Conservation (phyloP, 2,888 invertebrate genomes). For the Cosmia trapezina region DNA sequence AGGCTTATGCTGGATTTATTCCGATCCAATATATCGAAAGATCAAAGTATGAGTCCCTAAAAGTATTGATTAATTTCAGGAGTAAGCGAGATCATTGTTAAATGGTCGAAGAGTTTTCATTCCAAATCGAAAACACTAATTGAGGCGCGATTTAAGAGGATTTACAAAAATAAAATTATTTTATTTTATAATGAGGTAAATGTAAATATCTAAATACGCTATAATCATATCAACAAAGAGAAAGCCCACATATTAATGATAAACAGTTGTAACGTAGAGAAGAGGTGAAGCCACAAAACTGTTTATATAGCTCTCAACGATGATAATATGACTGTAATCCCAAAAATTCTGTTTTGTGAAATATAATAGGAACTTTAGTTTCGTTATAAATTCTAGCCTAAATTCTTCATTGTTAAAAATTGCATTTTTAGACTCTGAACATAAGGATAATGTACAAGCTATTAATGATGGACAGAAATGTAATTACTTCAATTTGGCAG, state of each 20-base stretch:
- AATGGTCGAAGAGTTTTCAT: not conserved
- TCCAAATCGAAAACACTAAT: no score
- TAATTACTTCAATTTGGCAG: not conserved
- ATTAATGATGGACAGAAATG: no score
- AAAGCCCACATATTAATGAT: slow-evolving; percentile 16
- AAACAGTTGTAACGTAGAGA: slow-evolving; percentile 18
- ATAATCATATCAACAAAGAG: slow-evolving; percentile 2
- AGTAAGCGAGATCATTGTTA: not conserved
- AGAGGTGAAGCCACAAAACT: slow-evolving; percentile 28
- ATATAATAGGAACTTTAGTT: not conserved
- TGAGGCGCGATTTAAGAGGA: not conserved
- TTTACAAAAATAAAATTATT: no score
- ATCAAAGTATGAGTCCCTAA: not conserved
- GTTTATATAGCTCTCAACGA: slow-evolving; percentile 9
- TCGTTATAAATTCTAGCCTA: no score
- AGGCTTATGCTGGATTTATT: not conserved
- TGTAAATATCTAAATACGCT: not conserved
- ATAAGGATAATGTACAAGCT: not conserved
- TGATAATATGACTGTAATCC: not conserved
- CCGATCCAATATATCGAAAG: not conserved
- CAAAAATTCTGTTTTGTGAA: not conserved
- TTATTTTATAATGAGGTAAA: not conserved
- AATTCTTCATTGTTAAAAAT: not conserved
- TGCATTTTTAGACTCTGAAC: not conserved
- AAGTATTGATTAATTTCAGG: not conserved